These are phyloP conservation scores for Microcebus tavaratra DNA, from an alignment of 2,113 vertebrate species.

Conservation along the genomic window DNA sequence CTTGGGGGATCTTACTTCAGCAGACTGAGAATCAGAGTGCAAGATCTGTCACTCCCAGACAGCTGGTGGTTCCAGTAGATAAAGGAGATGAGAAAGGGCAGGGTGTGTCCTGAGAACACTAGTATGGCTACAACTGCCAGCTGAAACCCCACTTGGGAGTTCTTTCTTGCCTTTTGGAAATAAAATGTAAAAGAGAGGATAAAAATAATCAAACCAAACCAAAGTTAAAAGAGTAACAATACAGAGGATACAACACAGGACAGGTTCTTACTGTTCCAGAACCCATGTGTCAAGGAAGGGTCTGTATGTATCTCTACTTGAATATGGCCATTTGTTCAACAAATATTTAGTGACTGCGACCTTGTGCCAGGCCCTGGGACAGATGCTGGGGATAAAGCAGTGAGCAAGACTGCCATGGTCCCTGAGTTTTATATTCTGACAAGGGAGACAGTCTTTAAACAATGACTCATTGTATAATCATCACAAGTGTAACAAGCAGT, in stretches of 20 bases:
- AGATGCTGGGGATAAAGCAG: not conserved
- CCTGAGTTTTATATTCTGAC: not conserved
- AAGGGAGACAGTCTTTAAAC: slow-evolving; percentile 5
- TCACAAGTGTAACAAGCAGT: not conserved
- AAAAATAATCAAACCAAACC: not conserved
- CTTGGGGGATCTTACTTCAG: not conserved
- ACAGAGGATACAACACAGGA: not conserved
- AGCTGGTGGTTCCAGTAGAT: not conserved
- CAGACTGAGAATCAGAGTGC: not conserved
- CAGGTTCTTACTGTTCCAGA: not conserved
- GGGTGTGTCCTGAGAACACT: not conserved
- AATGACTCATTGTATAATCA: not conserved
- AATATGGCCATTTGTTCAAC: not conserved
- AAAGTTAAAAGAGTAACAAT: slow-evolving; percentile 5
- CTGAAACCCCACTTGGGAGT: not conserved
- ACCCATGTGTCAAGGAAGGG: not conserved
- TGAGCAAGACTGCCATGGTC: not conserved
- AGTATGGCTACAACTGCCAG: not conserved
- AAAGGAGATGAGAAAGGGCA: not conserved
- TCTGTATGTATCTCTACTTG: not conserved
- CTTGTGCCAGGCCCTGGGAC: not conserved
- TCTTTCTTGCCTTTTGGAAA: not conserved
- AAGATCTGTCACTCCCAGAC: not conserved
- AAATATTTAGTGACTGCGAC: not conserved
- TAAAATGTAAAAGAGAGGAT: not conserved